Evolutionary conservation across 2,888 invertebrate genomes (phyloP).

Genomic region (Eristalinus sepulchralis): DNA sequence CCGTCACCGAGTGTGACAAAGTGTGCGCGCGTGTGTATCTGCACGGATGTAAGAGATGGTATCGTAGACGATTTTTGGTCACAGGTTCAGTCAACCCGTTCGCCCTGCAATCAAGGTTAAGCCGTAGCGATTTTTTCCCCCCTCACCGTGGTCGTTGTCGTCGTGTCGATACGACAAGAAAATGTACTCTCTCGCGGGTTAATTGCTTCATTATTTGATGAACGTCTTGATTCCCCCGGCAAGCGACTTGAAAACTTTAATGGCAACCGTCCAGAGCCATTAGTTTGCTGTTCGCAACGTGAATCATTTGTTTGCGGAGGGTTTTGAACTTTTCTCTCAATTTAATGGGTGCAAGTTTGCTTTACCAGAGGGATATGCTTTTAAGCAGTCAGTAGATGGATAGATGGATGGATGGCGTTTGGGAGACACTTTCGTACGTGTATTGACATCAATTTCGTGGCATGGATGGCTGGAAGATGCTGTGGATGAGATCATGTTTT

Average conservation of each 20-base stretch:
- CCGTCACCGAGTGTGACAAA: neutral
- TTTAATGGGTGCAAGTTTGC: neutral
- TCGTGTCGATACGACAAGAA: conserved; percentile 22
- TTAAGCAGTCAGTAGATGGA: neutral
- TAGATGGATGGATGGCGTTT: neutral
- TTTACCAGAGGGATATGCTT: neutral
- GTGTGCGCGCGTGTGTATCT: neutral
- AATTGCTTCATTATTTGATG: conserved; percentile 44
- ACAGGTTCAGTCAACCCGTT: neutral
- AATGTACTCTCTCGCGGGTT: conserved; percentile 39
- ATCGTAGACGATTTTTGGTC: neutral
- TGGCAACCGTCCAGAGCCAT: conserved; percentile 5
- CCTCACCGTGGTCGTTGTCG: too few species aligned
- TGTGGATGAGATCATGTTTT: neutral
- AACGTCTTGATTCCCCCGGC: neutral
- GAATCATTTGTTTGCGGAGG: conserved; percentile 8
- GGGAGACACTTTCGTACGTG: neutral
- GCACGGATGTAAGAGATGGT: neutral
- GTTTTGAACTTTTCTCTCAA: conserved; percentile 9
- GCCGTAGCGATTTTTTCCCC: neutral
- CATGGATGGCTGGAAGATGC: neutral
- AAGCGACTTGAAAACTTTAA: conserved; percentile 16
- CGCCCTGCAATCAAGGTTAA: conserved; percentile 20
- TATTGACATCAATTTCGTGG: neutral
- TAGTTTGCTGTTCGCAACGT: conserved; percentile 3